These are phyloP conservation scores for Hassar affinis DNA, from an alignment of 2,113 vertebrate genomes.

Conservation along the genomic window DNA sequence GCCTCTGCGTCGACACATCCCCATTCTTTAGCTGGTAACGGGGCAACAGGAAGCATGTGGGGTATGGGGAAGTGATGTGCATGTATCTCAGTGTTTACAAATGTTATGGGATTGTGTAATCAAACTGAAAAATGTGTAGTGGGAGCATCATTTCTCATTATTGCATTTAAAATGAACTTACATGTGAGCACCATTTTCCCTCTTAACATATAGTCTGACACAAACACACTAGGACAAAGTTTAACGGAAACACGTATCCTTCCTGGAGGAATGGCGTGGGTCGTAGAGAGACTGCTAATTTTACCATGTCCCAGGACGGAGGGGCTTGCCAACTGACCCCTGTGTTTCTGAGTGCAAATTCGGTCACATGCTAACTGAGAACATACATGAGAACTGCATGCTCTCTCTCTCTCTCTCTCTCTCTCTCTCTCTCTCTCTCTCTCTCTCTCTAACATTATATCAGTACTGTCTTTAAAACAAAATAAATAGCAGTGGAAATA, in stretches of 20 bases:
- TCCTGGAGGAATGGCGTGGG: constrained; percentile 71
- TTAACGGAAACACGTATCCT: constrained; percentile 80
- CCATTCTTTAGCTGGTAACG: constrained; percentile 39
- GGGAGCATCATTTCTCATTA: constrained; percentile 9
- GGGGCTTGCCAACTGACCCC: background rate
- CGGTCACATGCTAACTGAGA: background rate
- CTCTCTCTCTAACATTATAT: background rate
- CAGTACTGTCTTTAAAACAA: background rate
- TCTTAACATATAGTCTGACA: background rate
- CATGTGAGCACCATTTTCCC: constrained; percentile 1
- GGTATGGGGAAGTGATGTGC: constrained; percentile 18
- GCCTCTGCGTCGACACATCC: constrained; percentile 2
- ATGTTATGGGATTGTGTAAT: background rate
- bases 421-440: too few relatives aligned
- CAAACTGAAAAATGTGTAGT: background rate
- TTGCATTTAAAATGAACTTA: background rate
- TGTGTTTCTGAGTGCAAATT: constrained; percentile 3
- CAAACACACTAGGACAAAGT: constrained; percentile 29
- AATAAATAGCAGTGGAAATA: background rate
- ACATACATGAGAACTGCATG: background rate
- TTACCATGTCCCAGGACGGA: constrained; percentile 17
- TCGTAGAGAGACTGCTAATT: constrained; percentile 60
- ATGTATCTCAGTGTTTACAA: background rate
- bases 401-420: too few relatives aligned
- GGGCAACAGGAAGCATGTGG: constrained; percentile 33